Conservation (phyloP, 2,113 vertebrate species). For the Zosterops pallidus region DNA sequence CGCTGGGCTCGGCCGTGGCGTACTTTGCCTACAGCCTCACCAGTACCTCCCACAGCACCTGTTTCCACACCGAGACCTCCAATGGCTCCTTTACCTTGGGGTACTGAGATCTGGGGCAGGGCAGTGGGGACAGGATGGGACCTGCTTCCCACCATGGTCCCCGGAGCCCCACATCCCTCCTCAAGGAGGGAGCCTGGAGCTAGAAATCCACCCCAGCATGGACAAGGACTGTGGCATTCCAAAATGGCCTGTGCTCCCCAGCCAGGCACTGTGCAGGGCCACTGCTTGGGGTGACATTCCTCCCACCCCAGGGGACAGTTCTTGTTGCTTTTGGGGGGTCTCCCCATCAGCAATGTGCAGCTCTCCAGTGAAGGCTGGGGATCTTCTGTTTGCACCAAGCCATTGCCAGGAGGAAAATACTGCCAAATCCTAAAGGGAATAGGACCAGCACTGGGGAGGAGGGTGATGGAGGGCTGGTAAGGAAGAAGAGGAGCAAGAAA, state of each 20-base stretch:
- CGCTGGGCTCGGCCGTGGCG: slow-evolving; percentile 90
- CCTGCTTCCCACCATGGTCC: not conserved
- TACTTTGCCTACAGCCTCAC: slow-evolving; percentile 94
- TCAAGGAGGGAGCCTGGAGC: not conserved
- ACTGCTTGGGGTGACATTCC: not conserved
- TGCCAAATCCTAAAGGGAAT: slow-evolving; percentile 10
- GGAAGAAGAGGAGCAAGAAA: not conserved
- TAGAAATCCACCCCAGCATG: not conserved
- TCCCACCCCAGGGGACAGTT: not conserved
- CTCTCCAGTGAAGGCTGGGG: not conserved
- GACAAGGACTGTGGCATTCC: not conserved
- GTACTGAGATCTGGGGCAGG: slow-evolving; percentile 57
- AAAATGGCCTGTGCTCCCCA: rapidly evolving
- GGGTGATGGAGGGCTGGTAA: not conserved
- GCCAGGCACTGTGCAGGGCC: not conserved
- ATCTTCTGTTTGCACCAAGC: not conserved
- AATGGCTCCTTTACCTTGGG: slow-evolving; percentile 68
- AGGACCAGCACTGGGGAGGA: not conserved
- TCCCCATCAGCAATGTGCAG: not conserved
- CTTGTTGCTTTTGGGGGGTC: not conserved
- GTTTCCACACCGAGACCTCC: slow-evolving; percentile 58
- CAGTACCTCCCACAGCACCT: slow-evolving; percentile 72
- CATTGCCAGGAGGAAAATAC: slow-evolving; percentile 13
- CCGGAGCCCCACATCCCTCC: not conserved
- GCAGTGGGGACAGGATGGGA: not conserved